Percentiles rank a stretch among this genome's conserved stretches.
Evolutionary conservation across 2,113 vertebrate genomes (phyloP).

Genomic region (Carassius carassius): DNA sequence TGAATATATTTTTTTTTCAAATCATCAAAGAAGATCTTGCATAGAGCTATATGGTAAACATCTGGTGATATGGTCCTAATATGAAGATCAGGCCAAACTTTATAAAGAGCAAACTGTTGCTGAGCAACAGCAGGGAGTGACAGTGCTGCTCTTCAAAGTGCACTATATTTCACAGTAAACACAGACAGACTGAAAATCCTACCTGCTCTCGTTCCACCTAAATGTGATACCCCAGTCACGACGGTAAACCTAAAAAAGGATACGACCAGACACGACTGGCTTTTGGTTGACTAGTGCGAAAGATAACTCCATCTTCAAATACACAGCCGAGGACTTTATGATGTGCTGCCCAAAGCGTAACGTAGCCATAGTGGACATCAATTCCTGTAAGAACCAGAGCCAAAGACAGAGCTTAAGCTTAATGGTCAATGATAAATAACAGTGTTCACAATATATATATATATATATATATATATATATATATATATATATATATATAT

Average conservation of each 20-base stretch:
- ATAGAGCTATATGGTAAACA: conserved; percentile 52
- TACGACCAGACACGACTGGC: conserved; percentile 86
- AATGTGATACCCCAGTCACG: background rate
- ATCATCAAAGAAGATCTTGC: background rate
- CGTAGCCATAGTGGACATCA: conserved; percentile 64
- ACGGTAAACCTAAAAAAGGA: conserved; percentile 72
- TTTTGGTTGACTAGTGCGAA: conserved; percentile 88
- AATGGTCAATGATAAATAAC: conserved; percentile 35
- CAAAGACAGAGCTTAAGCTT: background rate
- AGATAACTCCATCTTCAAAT: conserved; percentile 84
- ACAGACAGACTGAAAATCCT: conserved; percentile 35
- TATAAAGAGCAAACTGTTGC: conserved; percentile 80
- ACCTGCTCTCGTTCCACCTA: conserved; percentile 21
- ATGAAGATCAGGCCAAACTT: conserved; percentile 72
- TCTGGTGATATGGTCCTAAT: conserved; percentile 52
- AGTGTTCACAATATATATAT: background rate
- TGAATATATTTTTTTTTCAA: no score
- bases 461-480: no score
- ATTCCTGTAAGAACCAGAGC: conserved; percentile 46
- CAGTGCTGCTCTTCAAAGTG: conserved; percentile 67
- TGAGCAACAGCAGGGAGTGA: conserved; percentile 76
- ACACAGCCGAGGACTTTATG: conserved; percentile 81
- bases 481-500: no score
- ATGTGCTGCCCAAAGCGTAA: conserved; percentile 86
- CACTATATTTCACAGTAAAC: conserved; percentile 58